Percentiles rank a stretch among this genome's conserved stretches.
These are phyloP conservation scores for Papilio gigon DNA, from an alignment of 2,888 invertebrate genomes.

Conservation along the genomic window DNA sequence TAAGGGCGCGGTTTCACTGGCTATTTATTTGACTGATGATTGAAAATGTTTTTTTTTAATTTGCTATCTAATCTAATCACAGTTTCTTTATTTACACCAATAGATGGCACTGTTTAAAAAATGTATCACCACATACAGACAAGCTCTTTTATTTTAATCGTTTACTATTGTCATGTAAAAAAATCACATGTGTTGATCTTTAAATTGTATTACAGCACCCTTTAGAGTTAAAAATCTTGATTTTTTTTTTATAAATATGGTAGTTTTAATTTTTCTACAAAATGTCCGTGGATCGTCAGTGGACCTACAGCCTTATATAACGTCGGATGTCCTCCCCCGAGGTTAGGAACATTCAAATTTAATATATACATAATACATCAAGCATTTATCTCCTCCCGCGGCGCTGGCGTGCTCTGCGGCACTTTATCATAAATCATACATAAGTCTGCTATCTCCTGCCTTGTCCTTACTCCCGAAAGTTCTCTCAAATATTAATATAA, in stretches of 20 bases:
- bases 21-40: not conserved
- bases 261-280: not conserved
- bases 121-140: too few species aligned
- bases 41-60: not conserved
- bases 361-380: constrained; percentile 7
- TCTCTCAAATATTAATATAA: constrained; percentile 19
- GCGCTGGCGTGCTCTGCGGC: not conserved
- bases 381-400: constrained; percentile 13
- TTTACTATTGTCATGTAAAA: too few species aligned
- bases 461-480: constrained; percentile 15
- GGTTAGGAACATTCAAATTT: constrained; percentile 16
- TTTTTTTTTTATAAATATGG: not conserved
- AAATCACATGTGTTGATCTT: too few species aligned
- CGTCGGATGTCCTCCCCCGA: constrained; percentile 7
- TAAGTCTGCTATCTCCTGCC: constrained; percentile 23
- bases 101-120: constrained; percentile 2
- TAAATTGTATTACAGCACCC: too few species aligned
- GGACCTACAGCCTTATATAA: not conserved
- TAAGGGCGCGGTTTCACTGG: not conserved
- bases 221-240: not conserved
- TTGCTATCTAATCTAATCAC: not conserved
- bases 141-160: too few species aligned
- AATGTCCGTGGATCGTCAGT: not conserved
- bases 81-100: not conserved
- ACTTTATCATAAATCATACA: constrained; percentile 23